phyloP scores from a whole-genome alignment of 2,888 invertebrate species.

The Epinotia bilunana region DNA sequence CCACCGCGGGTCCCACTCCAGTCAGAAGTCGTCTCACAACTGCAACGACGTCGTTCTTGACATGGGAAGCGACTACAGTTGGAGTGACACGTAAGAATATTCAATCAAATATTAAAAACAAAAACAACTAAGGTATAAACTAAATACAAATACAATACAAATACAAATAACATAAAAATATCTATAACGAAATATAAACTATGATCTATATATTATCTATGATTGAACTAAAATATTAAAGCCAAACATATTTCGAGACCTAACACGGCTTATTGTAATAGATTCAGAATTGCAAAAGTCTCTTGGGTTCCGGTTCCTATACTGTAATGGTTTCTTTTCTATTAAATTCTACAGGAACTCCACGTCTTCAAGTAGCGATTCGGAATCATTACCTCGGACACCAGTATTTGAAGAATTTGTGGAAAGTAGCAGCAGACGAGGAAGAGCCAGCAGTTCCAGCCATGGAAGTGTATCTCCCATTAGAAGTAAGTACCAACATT shows the following conservation, averaged over 20 bases:
- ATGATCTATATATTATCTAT: too few relatives aligned
- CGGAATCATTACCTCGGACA: constrained; percentile 77
- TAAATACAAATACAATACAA: too few relatives aligned
- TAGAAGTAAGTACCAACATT: constrained; percentile 58
- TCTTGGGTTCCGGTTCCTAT: neutral
- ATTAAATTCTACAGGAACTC: constrained; percentile 60
- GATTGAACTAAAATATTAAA: too few relatives aligned
- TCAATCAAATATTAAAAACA: neutral
- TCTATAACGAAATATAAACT: too few relatives aligned
- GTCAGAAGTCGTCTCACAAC: constrained; percentile 62
- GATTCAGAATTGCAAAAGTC: neutral
- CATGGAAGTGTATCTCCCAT: constrained; percentile 70
- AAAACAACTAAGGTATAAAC: too few relatives aligned
- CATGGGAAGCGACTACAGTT: constrained; percentile 78
- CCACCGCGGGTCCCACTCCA: constrained; percentile 57
- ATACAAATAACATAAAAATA: too few relatives aligned
- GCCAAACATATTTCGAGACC: neutral
- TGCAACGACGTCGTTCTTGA: constrained; percentile 77
- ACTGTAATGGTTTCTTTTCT: neutral
- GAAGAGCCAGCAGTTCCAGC: constrained; percentile 62
- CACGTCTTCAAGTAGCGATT: constrained; percentile 78
- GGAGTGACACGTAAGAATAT: constrained; percentile 74
- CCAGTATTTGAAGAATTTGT: constrained; percentile 80
- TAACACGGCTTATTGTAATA: neutral
- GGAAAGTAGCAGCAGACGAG: constrained; percentile 61